Conservation (phyloP, 2,113 vertebrate genomes). For the Lycocorax pyrrhopterus region DNA sequence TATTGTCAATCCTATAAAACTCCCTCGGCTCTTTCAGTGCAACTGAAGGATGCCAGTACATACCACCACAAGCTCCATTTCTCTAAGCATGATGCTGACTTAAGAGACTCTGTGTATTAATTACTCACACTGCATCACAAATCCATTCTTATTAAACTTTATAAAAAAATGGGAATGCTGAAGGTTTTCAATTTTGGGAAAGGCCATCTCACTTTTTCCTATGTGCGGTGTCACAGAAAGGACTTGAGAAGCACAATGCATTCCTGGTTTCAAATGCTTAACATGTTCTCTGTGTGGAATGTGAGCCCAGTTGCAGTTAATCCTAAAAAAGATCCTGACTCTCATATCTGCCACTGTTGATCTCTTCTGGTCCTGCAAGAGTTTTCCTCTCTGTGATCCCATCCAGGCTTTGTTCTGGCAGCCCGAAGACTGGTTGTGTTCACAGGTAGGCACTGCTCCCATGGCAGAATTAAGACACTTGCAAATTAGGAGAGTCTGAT, state of each 20-base stretch:
- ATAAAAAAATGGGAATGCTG: background rate
- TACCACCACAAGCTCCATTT: background rate
- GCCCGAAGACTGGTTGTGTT: background rate
- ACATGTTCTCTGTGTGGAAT: background rate
- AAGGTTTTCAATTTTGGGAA: background rate
- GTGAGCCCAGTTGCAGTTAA: background rate
- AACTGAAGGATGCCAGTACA: background rate
- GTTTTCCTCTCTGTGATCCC: background rate
- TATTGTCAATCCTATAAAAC: background rate
- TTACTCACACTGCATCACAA: background rate
- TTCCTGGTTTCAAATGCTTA: background rate
- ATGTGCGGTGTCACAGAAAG: fast-evolving
- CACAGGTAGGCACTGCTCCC: background rate
- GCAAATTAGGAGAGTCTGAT: background rate
- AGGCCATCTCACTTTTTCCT: background rate
- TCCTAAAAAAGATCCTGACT: background rate
- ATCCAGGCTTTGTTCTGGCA: background rate
- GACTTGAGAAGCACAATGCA: background rate
- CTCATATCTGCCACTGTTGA: background rate
- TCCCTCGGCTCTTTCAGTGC: background rate
- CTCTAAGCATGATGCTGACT: background rate
- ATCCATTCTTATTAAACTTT: background rate
- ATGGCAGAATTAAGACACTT: background rate
- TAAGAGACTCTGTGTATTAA: background rate
- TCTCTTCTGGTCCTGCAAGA: background rate